These are phyloP conservation scores for Pterocles gutturalis DNA, from an alignment of 2,113 vertebrate genomes.

Conservation along the genomic window DNA sequence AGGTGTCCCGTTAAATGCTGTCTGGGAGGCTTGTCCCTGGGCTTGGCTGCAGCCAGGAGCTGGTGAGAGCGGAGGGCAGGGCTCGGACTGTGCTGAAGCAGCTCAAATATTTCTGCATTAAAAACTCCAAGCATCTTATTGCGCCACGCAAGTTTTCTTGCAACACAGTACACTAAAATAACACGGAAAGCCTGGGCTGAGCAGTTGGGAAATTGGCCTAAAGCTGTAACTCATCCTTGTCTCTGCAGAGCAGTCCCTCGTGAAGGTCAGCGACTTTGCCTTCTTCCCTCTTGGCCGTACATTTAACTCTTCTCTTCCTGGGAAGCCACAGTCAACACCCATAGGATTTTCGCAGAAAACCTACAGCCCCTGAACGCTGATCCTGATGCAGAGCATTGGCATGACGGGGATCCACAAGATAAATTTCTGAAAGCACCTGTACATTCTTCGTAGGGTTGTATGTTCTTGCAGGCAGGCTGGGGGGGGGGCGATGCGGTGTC, in stretches of 20 bases:
- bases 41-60: neutral
- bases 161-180: neutral
- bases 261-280: neutral
- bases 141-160: neutral
- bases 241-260: fast-evolving
- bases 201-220: neutral
- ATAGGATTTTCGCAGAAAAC: neutral
- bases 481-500: neutral
- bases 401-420: neutral
- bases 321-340: neutral
- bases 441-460: fast-evolving
- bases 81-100: fast-evolving
- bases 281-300: neutral
- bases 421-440: neutral
- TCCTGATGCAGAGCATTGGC: neutral
- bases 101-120: neutral
- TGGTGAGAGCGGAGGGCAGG: neutral
- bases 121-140: neutral
- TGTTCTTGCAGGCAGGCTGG: neutral
- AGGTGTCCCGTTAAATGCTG: neutral
- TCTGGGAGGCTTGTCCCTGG: neutral
- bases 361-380: fast-evolving
- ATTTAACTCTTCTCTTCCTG: neutral
- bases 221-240: neutral
- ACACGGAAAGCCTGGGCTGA: neutral